These are phyloP conservation scores for Lagopus leucura DNA, from an alignment of 2,113 vertebrate genomes.

Conservation along the genomic window DNA sequence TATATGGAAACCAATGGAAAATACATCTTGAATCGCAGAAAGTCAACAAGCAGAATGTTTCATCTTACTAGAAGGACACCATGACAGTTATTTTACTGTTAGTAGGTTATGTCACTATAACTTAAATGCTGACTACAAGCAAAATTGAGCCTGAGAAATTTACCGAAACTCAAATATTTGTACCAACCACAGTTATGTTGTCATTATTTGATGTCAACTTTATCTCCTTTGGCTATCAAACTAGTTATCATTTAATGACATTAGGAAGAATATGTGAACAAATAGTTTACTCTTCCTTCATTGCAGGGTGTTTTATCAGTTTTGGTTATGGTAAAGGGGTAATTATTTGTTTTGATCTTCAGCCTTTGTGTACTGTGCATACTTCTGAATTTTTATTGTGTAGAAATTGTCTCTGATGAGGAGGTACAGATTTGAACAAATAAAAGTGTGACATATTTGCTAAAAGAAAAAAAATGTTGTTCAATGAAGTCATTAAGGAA, in stretches of 20 bases:
- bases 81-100: background rate
- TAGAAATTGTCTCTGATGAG: background rate
- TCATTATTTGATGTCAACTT: background rate
- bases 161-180: background rate
- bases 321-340: background rate
- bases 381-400: background rate
- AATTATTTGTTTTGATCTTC: background rate
- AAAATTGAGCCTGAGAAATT: background rate
- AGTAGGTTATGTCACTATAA: background rate
- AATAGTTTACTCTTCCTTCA: background rate
- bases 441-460: background rate
- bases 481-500: background rate
- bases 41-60: background rate
- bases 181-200: background rate
- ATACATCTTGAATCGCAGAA: background rate
- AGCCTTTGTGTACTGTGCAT: background rate
- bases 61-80: background rate
- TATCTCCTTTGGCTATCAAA: background rate
- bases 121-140: background rate
- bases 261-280: rapidly evolving
- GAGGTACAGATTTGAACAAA: background rate
- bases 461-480: background rate
- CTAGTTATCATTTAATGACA: background rate
- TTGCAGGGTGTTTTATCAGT: background rate
- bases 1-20: background rate